Evolutionary conservation across 1,140 invertebrate species (phyloP), one percentile per base, ranked within the genome.

Genomic region (Drosophila nasuta): DNA sequence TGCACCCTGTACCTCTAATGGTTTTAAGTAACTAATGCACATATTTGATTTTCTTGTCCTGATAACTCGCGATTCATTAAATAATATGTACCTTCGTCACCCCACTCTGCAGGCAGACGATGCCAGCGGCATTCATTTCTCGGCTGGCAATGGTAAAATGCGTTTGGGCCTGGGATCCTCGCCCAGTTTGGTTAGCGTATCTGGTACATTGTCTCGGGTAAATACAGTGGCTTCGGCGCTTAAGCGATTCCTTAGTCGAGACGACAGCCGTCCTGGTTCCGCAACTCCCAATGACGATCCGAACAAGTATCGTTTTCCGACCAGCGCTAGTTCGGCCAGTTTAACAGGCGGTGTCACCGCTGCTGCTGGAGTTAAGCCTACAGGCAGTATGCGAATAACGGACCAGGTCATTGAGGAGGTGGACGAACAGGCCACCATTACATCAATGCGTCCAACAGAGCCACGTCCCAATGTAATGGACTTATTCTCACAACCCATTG

Each of bases 361-460:
- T 28, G 48, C 70, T 0, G 43, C 69, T 46, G 64, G 35, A 5
- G 70, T 67, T 0, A 85, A 87, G n/a, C 72, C 85, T 4, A 81
- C 87, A 20, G 95, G 95, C n/a, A 95, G 95, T 38, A 95, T 95
- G 93, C 94, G 95, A 75, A 96, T 97, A 13, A 94, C 96, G 0
- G 94, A 95, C 78, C 95, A 96, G 75, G 95, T 97, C 2, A 97
- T 97, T 28, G 96, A 97, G 88, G 96, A 97, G 91, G 95, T 97
- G 0, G 96, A 97, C 75, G 96, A 97, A 81, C 96, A 97, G 88
- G 93, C 95, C 71, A 97, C 96, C 3, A 95, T 96, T 52, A 96
- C 95, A 0, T 96, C 96, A 11, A 95, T 95, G 93, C 94, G 94
- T 10, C 77, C 93, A 81, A 91, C 94, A 92, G 82, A 94, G 35